A percentile compares a stretch with the other conserved stretches of the same genome.
Evolutionary conservation across 2,888 invertebrate species (phyloP).

Genomic region (Ophion ventricosus): DNA sequence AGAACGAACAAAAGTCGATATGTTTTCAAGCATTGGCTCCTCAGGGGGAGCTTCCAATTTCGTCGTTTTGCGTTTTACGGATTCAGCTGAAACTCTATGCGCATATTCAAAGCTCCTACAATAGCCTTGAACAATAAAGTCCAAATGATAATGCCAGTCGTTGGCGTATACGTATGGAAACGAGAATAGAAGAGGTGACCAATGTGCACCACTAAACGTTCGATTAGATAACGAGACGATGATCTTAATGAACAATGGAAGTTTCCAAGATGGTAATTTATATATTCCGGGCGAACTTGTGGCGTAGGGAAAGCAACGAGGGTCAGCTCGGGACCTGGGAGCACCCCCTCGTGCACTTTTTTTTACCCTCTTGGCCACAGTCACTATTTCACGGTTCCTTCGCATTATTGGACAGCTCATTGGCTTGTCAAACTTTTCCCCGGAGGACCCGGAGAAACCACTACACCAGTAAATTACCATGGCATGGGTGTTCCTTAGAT

Average conservation of each 20-base stretch:
- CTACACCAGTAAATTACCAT: slow-evolving; percentile 63
- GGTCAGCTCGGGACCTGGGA: not conserved
- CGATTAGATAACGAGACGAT: slow-evolving; percentile 7
- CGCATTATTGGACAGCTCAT: slow-evolving; percentile 18
- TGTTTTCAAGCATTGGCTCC: slow-evolving; percentile 71
- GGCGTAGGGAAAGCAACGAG: not conserved
- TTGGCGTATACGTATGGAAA: not conserved
- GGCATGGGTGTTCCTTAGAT: not conserved
- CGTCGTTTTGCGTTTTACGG: slow-evolving; percentile 7
- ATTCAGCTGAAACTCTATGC: slow-evolving; percentile 10
- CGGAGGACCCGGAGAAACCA: slow-evolving; percentile 54
- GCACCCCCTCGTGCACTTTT: not conserved
- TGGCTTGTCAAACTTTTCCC: slow-evolving; percentile 33
- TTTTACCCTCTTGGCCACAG: not conserved
- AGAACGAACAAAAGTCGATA: slow-evolving; percentile 81
- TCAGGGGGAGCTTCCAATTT: slow-evolving; percentile 19
- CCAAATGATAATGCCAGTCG: not conserved
- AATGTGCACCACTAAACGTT: not conserved
- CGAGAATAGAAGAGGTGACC: too few species aligned
- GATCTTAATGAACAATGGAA: not conserved
- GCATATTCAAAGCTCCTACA: not conserved
- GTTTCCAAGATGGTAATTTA: not conserved
- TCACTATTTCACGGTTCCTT: slow-evolving; percentile 11
- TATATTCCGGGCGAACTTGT: not conserved
- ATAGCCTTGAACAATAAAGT: not conserved